phyloP scores from a whole-genome alignment of 2,888 invertebrate species.

The Perithous albicinctus region DNA sequence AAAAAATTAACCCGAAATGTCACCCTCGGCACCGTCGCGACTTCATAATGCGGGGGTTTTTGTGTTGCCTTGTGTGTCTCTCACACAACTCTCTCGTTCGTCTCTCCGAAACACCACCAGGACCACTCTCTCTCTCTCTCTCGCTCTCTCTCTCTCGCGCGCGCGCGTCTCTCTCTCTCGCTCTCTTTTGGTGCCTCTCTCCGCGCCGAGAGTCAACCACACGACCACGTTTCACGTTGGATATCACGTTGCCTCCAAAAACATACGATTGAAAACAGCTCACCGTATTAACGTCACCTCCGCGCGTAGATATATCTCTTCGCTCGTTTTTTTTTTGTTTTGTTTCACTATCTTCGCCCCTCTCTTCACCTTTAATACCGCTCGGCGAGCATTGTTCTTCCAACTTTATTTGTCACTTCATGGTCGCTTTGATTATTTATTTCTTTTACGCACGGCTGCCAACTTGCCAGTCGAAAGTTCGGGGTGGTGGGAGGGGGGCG shows the following conservation, averaged over 20 bases:
- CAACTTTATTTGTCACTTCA: conserved; percentile 84
- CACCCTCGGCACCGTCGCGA: conserved; percentile 61
- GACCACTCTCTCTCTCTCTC: conserved; percentile 24
- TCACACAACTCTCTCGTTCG: conserved; percentile 37
- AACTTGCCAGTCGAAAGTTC: conserved; percentile 80
- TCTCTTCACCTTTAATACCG: conserved; percentile 50
- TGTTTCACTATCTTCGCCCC: no score
- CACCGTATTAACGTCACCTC: conserved; percentile 13
- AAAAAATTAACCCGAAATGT: conserved; percentile 61
- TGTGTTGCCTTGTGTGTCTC: no score
- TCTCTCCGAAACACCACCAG: conserved; percentile 31
- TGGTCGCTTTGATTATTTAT: conserved; percentile 84
- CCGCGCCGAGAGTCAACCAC: conserved; percentile 21
- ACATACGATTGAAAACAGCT: conserved; percentile 60
- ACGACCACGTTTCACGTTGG: conserved; percentile 62
- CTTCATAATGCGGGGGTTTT: conserved; percentile 53
- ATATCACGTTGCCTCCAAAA: conserved; percentile 64
- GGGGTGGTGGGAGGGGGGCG: no score
- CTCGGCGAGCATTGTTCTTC: conserved; percentile 81
- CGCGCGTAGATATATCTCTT: conserved; percentile 22
- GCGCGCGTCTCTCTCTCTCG: conserved; percentile 39
- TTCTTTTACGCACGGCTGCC: conserved; percentile 83
- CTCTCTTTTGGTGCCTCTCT: conserved; percentile 4
- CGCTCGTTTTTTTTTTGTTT: no score
- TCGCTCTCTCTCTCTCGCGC: conserved; percentile 27